Evolutionary conservation across 2,888 invertebrate genomes (phyloP), one percentile per base, ranked within the genome.

Genomic region (Cephus pulcher): DNA sequence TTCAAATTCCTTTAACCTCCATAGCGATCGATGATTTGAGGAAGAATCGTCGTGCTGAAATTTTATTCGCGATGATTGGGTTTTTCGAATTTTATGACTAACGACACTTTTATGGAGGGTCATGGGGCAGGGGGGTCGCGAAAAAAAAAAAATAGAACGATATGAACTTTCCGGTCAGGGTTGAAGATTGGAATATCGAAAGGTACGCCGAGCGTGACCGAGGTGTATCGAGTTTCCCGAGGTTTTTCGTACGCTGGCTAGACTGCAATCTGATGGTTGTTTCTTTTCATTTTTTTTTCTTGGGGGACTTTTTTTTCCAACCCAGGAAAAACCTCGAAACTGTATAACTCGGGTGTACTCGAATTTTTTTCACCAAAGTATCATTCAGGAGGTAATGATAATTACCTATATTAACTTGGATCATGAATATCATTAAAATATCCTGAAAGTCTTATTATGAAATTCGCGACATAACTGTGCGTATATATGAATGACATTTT

Each of bases 181-280:
- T 30, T 23, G 71, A 34, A 84, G 78, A 76, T 73, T 75, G 73
- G 80, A 79, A 79, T 80, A 84, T 83, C 82, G 82, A 84, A 84
- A 82, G 74, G 78, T 77, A 78, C 78, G 79, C 75, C 82, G 77
- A 77, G 77, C 82, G 80, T 80, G 78, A 76, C 69, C 78, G 76
- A 34, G 79, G 37, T 81, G 82, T 82, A 71, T 71, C 33, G 34
- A 71, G 34, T 71, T 71, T 56, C 6, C 23, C 23, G 56, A 56
- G 56, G 9, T 56, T 56, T 23, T 9, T 56, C 56, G 56, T 56
- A 23, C 23, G 56, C 23, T 56, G 56, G 23, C 23, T 56, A 56
- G 23, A 56, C 56, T 56, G 56, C 56, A 56, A 56, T 15, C 23
- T 56, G 56, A 23, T 23, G 56, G 56, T 23, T 56, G 23, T 9